These are phyloP conservation scores for Megaceryle alcyon DNA, from an alignment of 2,797 vertebrate species.

Conservation along the genomic window DNA sequence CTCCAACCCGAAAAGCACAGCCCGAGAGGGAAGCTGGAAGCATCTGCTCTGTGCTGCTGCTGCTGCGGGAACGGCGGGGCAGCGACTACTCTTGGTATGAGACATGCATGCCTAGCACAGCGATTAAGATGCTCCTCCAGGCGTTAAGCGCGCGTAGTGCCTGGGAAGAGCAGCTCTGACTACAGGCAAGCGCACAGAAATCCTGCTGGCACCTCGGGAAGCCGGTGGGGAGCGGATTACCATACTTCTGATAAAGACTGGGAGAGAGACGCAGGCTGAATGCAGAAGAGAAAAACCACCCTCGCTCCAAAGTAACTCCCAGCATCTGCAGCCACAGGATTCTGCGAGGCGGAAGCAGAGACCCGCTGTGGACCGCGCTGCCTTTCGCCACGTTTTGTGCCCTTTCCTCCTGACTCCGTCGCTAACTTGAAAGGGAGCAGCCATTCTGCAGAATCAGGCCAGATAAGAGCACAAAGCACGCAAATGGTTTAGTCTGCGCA, in stretches of 20 bases:
- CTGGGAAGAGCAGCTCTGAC: slow-evolving; percentile 16
- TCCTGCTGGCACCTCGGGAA: slow-evolving; percentile 26
- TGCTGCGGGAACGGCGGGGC: slow-evolving; percentile 60
- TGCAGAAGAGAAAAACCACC: slow-evolving; percentile 10
- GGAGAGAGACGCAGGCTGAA: slow-evolving; percentile 53
- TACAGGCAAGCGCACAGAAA: neutral
- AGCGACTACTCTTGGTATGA: slow-evolving; percentile 70
- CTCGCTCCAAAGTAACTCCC: neutral
- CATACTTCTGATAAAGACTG: neutral
- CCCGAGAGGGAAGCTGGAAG: slow-evolving; percentile 49
- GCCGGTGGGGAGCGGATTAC: slow-evolving; percentile 28
- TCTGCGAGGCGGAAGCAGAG: neutral
- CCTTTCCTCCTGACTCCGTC: neutral
- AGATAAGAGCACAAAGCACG: no score
- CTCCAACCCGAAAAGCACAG: slow-evolving; percentile 24
- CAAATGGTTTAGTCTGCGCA: no score
- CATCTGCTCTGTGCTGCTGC: slow-evolving; percentile 72
- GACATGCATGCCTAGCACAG: slow-evolving; percentile 46
- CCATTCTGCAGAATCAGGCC: no score
- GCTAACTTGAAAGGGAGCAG: no score
- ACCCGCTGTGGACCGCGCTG: neutral
- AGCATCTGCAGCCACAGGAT: neutral
- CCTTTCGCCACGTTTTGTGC: neutral
- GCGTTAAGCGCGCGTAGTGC: slow-evolving; percentile 37
- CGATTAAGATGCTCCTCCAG: slow-evolving; percentile 46